phyloP scores from a whole-genome alignment of 2,113 vertebrate species.

The Polypterus bichir region DNA sequence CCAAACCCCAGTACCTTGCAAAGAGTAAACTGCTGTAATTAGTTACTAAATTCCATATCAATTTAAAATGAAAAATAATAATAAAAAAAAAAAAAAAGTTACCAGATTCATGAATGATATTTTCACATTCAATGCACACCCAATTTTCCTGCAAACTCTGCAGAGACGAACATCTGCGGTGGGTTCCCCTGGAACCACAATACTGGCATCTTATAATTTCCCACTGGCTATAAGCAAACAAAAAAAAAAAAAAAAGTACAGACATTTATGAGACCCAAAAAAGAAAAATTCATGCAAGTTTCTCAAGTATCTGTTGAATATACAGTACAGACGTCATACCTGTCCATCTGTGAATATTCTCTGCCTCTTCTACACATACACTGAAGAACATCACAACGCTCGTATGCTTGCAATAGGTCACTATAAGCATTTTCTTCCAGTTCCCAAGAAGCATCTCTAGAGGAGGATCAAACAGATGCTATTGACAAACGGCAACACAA shows the following conservation, averaged over 20 bases:
- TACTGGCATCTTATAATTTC: conserved; percentile 74
- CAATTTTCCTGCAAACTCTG: conserved; percentile 56
- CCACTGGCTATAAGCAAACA: conserved; percentile 60
- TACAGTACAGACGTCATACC: conserved; percentile 41
- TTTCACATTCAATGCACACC: conserved; percentile 73
- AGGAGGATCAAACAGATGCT: conserved; percentile 12
- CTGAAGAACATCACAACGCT: conserved; percentile 61
- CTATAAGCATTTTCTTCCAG: conserved; percentile 85
- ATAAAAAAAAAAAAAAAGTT: conserved; percentile 11
- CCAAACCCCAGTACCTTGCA: too few relatives aligned
- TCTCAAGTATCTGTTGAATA: too few relatives aligned
- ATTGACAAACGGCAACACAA: too few relatives aligned
- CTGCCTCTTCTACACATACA: conserved; percentile 68
- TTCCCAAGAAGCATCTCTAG: conserved; percentile 95
- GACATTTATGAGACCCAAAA: not conserved
- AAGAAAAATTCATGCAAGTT: too few relatives aligned
- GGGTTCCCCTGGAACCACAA: conserved; percentile 85
- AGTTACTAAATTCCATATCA: too few relatives aligned
- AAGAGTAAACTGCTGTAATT: too few relatives aligned
- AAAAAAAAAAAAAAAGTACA: conserved; percentile 9
- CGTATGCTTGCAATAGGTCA: conserved; percentile 75
- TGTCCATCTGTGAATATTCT: conserved; percentile 57
- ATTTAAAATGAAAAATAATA: too few relatives aligned
- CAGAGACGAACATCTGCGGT: conserved; percentile 73
- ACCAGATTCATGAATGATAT: conserved; percentile 65